Base-by-base conservation (phyloP, 2,888 invertebrate species). In the Pammene fasciana region DNA sequence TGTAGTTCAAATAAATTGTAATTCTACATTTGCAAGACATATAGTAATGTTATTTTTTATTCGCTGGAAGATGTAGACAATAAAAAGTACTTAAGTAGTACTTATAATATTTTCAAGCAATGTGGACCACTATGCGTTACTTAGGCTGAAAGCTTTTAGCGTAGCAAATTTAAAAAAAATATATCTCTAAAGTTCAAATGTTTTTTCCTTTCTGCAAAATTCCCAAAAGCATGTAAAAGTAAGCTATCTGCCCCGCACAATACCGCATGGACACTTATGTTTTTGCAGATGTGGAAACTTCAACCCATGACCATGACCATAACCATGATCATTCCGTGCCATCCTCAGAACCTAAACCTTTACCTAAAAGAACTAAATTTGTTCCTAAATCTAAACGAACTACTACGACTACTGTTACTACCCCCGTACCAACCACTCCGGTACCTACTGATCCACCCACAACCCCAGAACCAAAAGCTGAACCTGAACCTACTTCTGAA, bases 241-340 rank as follows among this genome's bases (percentile, higher is more conserved):
- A 74, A 78, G 77, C 78, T 83, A 82, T 83, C 82, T 84, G 70
- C 41, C 57, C 56, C 45, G 70, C 70, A 70, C 70, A 84, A 84
- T 81, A 75, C 77, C 83, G 92, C 92, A 92, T 90, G 91, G 79
- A 87, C 79, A 79, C 81, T 79, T 88, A 88, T 77, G 89, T 89
- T 90, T 92, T 90, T 92, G 76, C 92, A 92, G 92, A 90, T 90
- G 80, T 82, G 85, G 89, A 86, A 81, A 83, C 86, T 75, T 81
- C 94, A 10, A 92, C 94, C 75, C 72, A 72, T 76, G 74, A 72
- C 70, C 74, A 75, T 71, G 75, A 72, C 71, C 73, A 72, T 70
- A 68, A 87, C n/a, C 80, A 72, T 68, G 70, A 87, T n/a, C 80
- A 84, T 72, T 78, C 90, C 1, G 86, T 89, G 78, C 84, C 90